Conservation (phyloP, 2,888 invertebrate genomes). For the Dichetophora obliterata region DNA sequence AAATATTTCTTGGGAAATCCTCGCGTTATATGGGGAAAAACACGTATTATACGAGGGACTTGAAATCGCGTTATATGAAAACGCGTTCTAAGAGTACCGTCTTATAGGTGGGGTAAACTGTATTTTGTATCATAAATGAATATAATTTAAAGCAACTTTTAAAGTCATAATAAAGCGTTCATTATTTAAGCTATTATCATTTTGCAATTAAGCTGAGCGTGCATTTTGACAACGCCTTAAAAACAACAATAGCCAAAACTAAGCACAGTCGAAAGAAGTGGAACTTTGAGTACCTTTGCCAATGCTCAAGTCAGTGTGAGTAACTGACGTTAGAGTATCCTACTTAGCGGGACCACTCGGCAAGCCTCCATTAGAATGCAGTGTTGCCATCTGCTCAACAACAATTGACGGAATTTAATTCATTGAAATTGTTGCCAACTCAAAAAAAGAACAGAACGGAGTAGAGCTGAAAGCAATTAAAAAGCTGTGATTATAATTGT, state of each 20-base stretch:
- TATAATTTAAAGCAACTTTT: too few species aligned
- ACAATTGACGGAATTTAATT: constrained; percentile 48
- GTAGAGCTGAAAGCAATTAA: constrained; percentile 60
- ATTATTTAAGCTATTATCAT: not conserved
- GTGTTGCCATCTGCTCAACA: constrained; percentile 29
- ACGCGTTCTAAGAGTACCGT: too few species aligned
- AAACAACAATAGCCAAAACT: not conserved
- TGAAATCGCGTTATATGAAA: too few species aligned
- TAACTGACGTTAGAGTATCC: constrained; percentile 33
- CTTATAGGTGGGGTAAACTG: too few species aligned
- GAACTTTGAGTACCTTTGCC: constrained; percentile 10
- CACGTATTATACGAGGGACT: too few species aligned
- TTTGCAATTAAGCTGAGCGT: constrained; percentile 23
- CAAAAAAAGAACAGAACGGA: constrained; percentile 58
- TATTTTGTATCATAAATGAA: too few species aligned
- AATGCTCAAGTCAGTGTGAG: constrained; percentile 5
- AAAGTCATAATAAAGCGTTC: not conserved
- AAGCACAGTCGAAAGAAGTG: not conserved
- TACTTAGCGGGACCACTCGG: not conserved
- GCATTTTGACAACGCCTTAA: constrained; percentile 10
- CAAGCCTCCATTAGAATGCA: too few species aligned
- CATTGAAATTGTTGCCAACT: constrained; percentile 53
- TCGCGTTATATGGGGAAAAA: too few species aligned
- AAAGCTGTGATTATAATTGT: constrained; percentile 60
- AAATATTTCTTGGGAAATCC: too few species aligned